These are phyloP conservation scores for Schizothorax lantsangensis DNA, from an alignment of 2,797 vertebrate genomes.

Conservation along the genomic window DNA sequence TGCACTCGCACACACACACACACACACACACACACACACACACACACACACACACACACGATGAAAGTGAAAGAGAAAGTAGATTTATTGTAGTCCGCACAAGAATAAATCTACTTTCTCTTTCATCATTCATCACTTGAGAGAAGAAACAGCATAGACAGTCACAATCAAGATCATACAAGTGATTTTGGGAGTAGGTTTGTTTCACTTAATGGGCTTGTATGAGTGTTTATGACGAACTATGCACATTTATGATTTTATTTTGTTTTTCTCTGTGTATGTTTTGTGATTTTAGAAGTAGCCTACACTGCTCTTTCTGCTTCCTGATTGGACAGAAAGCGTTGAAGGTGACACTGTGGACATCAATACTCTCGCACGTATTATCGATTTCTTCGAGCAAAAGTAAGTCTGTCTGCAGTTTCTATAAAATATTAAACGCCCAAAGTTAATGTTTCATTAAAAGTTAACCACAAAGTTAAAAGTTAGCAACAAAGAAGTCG, in stretches of 20 bases:
- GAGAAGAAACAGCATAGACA: background rate
- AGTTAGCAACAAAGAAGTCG: background rate
- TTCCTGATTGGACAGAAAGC: slow-evolving; percentile 4
- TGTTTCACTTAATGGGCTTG: background rate
- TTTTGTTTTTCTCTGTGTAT: background rate
- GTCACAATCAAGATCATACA: background rate
- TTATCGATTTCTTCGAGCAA: slow-evolving; percentile 1
- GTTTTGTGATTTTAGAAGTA: background rate
- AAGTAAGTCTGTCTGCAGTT: background rate
- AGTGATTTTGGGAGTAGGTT: background rate
- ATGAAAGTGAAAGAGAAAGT: too few relatives aligned
- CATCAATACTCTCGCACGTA: background rate
- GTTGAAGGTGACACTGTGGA: background rate
- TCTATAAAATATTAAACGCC: background rate
- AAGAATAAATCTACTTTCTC: slow-evolving; percentile 6
- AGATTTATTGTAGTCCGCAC: too few relatives aligned
- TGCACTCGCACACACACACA: too few relatives aligned
- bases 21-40: too few relatives aligned
- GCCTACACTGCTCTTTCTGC: slow-evolving; percentile 6
- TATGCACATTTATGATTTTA: background rate
- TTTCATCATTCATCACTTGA: background rate
- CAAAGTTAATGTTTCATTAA: background rate
- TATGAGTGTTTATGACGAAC: background rate
- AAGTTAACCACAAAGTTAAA: too few relatives aligned
- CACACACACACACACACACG: too few relatives aligned